Evolutionary conservation across 2,888 invertebrate genomes (phyloP).

Genomic region (Dolomedes plantarius): DNA sequence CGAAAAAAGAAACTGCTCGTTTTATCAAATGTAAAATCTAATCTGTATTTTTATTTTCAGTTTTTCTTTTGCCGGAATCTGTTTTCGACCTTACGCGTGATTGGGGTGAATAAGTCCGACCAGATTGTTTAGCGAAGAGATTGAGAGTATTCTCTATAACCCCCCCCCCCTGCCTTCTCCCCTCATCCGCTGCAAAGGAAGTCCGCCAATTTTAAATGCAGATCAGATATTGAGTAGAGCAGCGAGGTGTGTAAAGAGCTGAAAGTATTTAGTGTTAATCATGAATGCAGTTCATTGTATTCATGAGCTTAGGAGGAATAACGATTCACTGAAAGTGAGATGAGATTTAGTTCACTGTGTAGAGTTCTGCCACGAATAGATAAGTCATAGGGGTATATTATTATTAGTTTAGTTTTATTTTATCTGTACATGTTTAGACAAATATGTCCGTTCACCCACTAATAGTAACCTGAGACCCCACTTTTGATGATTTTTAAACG

Average conservation of each 20-base stretch:
- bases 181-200: neutral
- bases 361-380: neutral
- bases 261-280: neutral
- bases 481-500: no score
- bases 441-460: no score
- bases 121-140: neutral
- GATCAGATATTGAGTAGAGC: neutral
- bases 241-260: neutral
- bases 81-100: slow-evolving; percentile 1
- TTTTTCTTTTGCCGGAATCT: neutral
- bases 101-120: neutral
- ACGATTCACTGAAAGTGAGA: neutral
- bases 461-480: no score
- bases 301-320: neutral
- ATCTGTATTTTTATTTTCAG: neutral
- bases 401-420: neutral
- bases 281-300: neutral
- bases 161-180: neutral
- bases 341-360: neutral
- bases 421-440: no score
- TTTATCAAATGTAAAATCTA: neutral
- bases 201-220: neutral
- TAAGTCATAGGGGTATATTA: neutral
- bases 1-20: neutral
- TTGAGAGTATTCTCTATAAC: neutral